These are phyloP conservation scores for Reticulitermes lucifugus DNA, from an alignment of 2,888 invertebrate species.

Conservation along the genomic window DNA sequence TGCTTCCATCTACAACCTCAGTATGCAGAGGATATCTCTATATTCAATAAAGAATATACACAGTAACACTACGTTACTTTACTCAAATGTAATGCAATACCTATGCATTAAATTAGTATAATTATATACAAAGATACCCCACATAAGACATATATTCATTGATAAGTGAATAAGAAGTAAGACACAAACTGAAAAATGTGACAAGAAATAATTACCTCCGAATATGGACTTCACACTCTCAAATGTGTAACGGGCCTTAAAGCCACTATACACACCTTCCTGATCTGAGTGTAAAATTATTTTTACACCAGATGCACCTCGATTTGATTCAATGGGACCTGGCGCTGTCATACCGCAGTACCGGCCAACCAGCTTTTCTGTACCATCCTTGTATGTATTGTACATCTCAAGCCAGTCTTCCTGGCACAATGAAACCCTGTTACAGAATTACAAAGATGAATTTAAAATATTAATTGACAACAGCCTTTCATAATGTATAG, in stretches of 20 bases:
- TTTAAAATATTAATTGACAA: background rate
- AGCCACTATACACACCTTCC: constrained; percentile 91
- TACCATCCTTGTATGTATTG: constrained; percentile 86
- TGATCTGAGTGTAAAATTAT: constrained; percentile 90
- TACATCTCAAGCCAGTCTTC: constrained; percentile 96
- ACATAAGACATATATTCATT: too few species aligned
- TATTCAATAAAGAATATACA: too few species aligned
- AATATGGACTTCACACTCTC: constrained; percentile 89
- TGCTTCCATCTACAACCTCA: too few species aligned
- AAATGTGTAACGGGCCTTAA: constrained; percentile 95
- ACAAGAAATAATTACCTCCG: constrained; percentile 67
- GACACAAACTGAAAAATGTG: background rate
- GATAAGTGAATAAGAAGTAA: background rate
- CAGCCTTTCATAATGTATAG: too few species aligned
- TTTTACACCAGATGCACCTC: constrained; percentile 88
- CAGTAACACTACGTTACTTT: too few species aligned
- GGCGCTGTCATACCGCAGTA: constrained; percentile 94
- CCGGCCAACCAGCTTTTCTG: constrained; percentile 87
- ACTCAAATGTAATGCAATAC: too few species aligned
- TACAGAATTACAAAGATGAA: background rate
- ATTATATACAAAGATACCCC: too few species aligned
- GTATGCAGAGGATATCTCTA: too few species aligned
- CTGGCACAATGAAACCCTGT: constrained; percentile 80
- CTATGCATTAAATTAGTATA: too few species aligned
- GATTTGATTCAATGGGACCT: constrained; percentile 93